Evolutionary conservation across 2,113 vertebrate genomes (phyloP).

Genomic region (Alexandromys fortis): DNA sequence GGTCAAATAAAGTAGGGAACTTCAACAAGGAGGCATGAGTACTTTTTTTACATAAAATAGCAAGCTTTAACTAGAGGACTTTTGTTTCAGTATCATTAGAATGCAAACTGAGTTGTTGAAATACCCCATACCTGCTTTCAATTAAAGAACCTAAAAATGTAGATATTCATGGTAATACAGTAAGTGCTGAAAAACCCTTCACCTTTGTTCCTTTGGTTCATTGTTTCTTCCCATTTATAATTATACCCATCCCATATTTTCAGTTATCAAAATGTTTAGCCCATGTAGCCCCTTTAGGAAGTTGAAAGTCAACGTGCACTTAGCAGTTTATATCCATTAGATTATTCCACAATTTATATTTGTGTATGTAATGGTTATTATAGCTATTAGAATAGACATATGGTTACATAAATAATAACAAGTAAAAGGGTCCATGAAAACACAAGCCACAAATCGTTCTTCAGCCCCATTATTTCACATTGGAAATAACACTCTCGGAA

Average conservation of each 20-base stretch:
- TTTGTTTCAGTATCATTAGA: background rate
- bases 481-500: constrained; percentile 49
- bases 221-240: background rate
- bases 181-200: background rate
- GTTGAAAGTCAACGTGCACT: background rate
- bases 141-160: background rate
- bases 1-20: background rate
- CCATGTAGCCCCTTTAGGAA: background rate
- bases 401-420: constrained; percentile 6
- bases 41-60: background rate
- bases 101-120: background rate
- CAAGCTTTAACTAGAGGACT: background rate
- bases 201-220: background rate
- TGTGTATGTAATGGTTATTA: background rate
- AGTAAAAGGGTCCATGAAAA: background rate
- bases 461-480: background rate
- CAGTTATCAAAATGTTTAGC: background rate
- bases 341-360: background rate
- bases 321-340: background rate
- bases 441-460: background rate
- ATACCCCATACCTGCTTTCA: background rate
- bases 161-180: background rate
- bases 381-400: constrained; percentile 27
- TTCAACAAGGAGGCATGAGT: background rate
- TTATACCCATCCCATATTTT: background rate